A percentile compares a stretch with the other conserved stretches of the same genome.
These are phyloP conservation scores for Sakesphorus luctuosus DNA, from an alignment of 2,113 vertebrate genomes.

Conservation along the genomic window DNA sequence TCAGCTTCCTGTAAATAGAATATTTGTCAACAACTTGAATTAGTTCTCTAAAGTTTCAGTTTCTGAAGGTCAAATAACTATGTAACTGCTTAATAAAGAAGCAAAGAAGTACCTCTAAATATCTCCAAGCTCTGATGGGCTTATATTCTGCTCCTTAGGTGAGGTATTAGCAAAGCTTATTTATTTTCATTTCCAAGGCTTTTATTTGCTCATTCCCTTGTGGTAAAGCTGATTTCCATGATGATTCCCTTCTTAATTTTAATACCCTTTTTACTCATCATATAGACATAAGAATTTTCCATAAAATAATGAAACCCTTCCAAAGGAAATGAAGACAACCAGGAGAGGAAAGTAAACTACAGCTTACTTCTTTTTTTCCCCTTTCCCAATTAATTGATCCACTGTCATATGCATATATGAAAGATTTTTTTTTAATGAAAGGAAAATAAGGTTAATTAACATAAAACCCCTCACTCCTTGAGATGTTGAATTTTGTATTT, in stretches of 20 bases:
- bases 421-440: constrained; percentile 88
- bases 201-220: constrained; percentile 95
- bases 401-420: constrained; percentile 91
- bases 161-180: constrained; percentile 98
- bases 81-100: constrained; percentile 87
- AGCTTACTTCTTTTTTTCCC: constrained; percentile 72
- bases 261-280: constrained; percentile 99
- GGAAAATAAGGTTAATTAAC: constrained; percentile 99
- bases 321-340: constrained; percentile 87
- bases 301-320: constrained; percentile 90
- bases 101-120: constrained; percentile 83
- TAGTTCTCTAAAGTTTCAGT: constrained; percentile 78
- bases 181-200: constrained; percentile 98
- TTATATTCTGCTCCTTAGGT: constrained; percentile 91
- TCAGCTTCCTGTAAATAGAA: constrained; percentile 69
- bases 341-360: constrained; percentile 90
- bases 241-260: constrained; percentile 99
- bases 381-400: constrained; percentile 94
- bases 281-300: constrained; percentile 93
- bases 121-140: constrained; percentile 81
- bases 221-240: constrained; percentile 97
- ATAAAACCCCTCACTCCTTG: constrained; percentile 93
- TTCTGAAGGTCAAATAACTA: constrained; percentile 91
- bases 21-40: constrained; percentile 74
- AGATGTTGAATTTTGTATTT: constrained; percentile 95